Evolutionary conservation across 35 echinoderm and acorn worm genomes (phyloP).

Genomic region (Ptychodera flava): DNA sequence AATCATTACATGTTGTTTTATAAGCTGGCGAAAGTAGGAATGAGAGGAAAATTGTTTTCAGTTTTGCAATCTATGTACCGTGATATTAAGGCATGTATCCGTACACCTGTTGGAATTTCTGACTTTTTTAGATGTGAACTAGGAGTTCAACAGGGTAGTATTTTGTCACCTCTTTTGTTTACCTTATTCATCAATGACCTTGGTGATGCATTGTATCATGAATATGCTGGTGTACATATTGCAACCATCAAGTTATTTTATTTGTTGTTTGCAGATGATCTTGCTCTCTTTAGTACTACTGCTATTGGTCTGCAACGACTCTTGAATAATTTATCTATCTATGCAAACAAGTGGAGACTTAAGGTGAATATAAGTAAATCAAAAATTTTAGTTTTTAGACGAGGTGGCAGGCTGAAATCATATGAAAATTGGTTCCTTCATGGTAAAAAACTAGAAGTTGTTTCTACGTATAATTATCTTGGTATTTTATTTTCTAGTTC

Average conservation of each 20-base stretch:
- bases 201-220: too few relatives aligned
- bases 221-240: conserved; percentile 5
- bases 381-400: conserved; percentile 31
- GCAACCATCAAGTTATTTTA: background rate
- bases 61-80: too few relatives aligned
- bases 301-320: conserved; percentile 10
- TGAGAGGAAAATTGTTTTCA: too few relatives aligned
- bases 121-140: too few relatives aligned
- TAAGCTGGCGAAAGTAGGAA: too few relatives aligned
- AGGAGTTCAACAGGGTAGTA: too few relatives aligned
- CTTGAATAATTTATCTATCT: conserved; percentile 5
- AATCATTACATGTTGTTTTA: too few relatives aligned
- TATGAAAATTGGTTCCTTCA: conserved; percentile 8
- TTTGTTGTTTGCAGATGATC: conserved; percentile 20
- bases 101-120: too few relatives aligned
- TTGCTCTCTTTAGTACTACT: conserved; percentile 13
- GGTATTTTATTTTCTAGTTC: conserved; percentile 4
- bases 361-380: conserved; percentile 22
- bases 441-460: background rate
- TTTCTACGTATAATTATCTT: background rate
- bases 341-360: conserved; percentile 9
- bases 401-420: background rate
- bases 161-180: too few relatives aligned
- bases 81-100: too few relatives aligned
- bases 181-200: too few relatives aligned